Base-by-base conservation (phyloP, 2,888 invertebrate genomes). In the Nemoura dubitans region DNA sequence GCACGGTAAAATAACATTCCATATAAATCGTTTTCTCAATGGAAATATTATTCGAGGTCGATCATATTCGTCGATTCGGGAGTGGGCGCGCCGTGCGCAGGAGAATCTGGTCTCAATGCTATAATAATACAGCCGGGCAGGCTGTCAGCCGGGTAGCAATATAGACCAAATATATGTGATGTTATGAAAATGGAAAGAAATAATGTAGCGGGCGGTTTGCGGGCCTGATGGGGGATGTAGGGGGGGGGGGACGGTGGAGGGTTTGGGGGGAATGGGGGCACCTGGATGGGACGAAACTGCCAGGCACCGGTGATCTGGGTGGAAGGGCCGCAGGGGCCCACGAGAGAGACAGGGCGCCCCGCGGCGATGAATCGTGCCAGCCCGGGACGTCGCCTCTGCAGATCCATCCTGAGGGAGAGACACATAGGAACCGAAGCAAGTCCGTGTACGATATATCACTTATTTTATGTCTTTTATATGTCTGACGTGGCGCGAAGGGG, bases 141-240 rank as follows among this genome's bases (percentile, higher is more conserved):
- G 78, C 78, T 27, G 78, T 25, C 78, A 26, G 36, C 10, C 36
- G 26, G 78, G 10, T 78, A 78, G 78, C 78, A 78, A 78, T 78
- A 78, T 78, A 28, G 78, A 6, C 21, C 7, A 28, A 28, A 78
- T 78, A 78, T 78, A 78, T 78, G 78, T 78, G 10, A 26, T 78
- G 78, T 78, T 78, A 78, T 78, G 78, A 78, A 78, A 78, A 78
- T 78, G 28, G 26, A 28, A 78, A 78, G 78, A 78, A 78, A 78
- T 78, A 78, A 78, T 78, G 78, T 78, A 27, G 26, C n/a, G 27
- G 78, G 78, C 10, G 76, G 76, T 3, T 10, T 10, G 36, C n/a
- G 59, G 2, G 59, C 59, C 21, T 7, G 59, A 14, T 21, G 59
- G 59, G 16, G 6, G 21, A 14, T 3, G 59, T 21, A 16, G 59